Base-by-base conservation (phyloP, 2,113 vertebrate genomes). In the Todiramphus saurophagus region DNA sequence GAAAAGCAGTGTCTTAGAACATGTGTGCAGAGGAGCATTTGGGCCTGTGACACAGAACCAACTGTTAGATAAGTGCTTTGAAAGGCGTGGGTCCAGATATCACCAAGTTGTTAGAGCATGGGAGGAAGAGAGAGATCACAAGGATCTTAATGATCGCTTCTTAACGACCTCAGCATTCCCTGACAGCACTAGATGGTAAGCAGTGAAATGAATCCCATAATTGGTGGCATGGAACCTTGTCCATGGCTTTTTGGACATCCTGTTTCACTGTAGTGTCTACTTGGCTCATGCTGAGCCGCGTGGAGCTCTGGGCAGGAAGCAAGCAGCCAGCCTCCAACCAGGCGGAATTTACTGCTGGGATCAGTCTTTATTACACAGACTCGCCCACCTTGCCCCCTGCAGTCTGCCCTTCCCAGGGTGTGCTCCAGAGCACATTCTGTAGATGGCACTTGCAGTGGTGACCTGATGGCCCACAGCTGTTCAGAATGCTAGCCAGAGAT, bases 91-190 rank as follows among this genome's bases (percentile, higher is more conserved):
- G 21, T 51, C 21, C 60, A 35, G 55, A 0, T 48, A 18, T 0
- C 30, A 48, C 56, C 27, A 51, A 18, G 5, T 11, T 28, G 50
- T 58, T 76, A 11, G 23, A 48, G 44, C 0, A 7, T 28, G 58
- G 3, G 27, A 82, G 59, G 53, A n/a, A 25, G 9, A 48, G 39
- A 67, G 35, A 2, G 14, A 20, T 5, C 33, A 31, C 2, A 12
- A 23, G n/a, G 56, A 44, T n/a, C 30, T 24, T 21, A n/a, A 37
- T 28, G 51, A 9, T 18, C 0, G 1, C 44, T 60, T 15, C 27
- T 9, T 28, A 58, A 53, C 0, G 0, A 25, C 43, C 31, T 5
- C 3, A 44, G 59, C 1, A 0, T 25, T 66, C 64, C 25, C 68
- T 35, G 31, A 23, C 18, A 10, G 43, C 30, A 21, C 39, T 18